A percentile compares a stretch with the other conserved stretches of the same genome.
Conservation (phyloP, 2,113 vertebrate genomes). For the Coracopsis vasa region DNA sequence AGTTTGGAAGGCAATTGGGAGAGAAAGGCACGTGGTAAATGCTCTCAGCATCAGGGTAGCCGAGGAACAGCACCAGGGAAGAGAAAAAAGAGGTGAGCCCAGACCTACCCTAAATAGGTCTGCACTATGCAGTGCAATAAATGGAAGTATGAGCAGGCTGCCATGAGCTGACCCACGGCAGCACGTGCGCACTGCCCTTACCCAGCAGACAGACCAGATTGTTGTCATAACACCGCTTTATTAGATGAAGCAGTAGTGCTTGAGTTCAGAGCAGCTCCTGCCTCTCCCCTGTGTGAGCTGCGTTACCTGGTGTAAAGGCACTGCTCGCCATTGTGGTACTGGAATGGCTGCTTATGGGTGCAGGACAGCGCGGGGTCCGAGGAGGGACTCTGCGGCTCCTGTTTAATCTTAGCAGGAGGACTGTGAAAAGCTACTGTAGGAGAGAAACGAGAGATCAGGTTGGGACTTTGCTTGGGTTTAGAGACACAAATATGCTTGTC, state of each 20-base stretch:
- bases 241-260: accelerated
- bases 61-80: not conserved
- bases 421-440: constrained; percentile 93
- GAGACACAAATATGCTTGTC: not conserved
- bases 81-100: not conserved
- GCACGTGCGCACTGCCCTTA: accelerated
- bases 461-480: not conserved
- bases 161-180: not conserved
- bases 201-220: not conserved
- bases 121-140: too few species aligned
- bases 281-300: accelerated
- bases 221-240: accelerated
- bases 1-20: not conserved
- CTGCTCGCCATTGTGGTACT: constrained; percentile 86
- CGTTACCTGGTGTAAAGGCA: constrained; percentile 94
- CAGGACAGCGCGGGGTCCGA: constrained; percentile 87
- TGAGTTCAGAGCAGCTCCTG: not conserved
- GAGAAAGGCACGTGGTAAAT: accelerated
- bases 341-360: constrained; percentile 84
- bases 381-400: constrained; percentile 90
- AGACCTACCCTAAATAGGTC: too few species aligned
- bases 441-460: not conserved
- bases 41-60: not conserved
- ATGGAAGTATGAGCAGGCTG: not conserved
- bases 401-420: constrained; percentile 92